phyloP scores from a whole-genome alignment of 2,797 vertebrate genomes.

The Buphagus erythrorhynchus region DNA sequence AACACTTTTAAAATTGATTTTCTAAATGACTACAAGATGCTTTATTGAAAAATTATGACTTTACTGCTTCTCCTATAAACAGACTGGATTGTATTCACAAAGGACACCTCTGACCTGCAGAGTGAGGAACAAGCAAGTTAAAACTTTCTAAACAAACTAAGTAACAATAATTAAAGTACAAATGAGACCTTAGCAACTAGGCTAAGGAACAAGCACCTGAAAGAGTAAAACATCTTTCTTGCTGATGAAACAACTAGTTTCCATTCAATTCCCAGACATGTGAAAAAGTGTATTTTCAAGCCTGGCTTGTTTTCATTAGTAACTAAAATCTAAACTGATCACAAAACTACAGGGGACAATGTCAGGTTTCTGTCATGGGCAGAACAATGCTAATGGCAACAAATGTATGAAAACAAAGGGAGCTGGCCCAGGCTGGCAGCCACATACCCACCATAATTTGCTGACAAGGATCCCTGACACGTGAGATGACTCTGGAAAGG shows the following conservation, averaged over 20 bases:
- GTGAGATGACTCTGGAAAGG: background rate
- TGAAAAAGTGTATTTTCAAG: background rate
- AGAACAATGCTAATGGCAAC: background rate
- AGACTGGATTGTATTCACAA: background rate
- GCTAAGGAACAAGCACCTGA: background rate
- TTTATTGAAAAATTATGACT: background rate
- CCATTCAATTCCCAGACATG: background rate
- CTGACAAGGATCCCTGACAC: background rate
- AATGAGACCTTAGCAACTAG: background rate
- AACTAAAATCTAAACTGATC: background rate
- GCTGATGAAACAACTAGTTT: background rate
- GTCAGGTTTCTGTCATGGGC: background rate
- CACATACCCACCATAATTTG: rapidly evolving
- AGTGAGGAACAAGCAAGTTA: background rate
- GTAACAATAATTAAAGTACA: background rate
- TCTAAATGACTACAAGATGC: background rate
- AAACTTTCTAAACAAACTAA: background rate
- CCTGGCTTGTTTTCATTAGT: background rate
- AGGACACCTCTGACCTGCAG: background rate
- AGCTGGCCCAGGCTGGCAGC: background rate
- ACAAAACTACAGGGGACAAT: background rate
- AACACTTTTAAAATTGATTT: background rate
- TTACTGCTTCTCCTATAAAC: background rate
- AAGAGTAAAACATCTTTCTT: background rate
- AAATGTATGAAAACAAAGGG: background rate